Conservation (phyloP, 2,888 invertebrate species). For the Hirtodrosophila duncani region DNA sequence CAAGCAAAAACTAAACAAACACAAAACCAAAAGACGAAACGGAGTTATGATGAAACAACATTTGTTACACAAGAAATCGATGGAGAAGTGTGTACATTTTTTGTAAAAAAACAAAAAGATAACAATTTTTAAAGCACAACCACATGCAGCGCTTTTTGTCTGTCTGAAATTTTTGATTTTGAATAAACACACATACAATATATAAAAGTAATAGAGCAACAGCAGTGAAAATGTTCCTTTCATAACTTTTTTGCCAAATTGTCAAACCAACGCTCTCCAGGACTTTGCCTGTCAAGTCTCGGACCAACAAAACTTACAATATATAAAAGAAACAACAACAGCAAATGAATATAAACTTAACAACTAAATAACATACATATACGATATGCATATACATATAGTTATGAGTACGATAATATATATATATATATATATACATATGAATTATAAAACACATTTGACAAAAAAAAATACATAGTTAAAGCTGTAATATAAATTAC, state of each 20-base stretch:
- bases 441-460: too few relatives aligned
- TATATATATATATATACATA: slow-evolving; percentile 8
- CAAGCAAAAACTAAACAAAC: slow-evolving; percentile 30
- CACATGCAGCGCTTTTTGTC: slow-evolving; percentile 57
- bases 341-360: slow-evolving; percentile 29
- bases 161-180: slow-evolving; percentile 58
- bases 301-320: slow-evolving; percentile 50
- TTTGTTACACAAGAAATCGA: slow-evolving; percentile 54
- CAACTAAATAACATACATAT: slow-evolving; percentile 3
- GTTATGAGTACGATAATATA: too few relatives aligned
- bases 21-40: slow-evolving; percentile 39
- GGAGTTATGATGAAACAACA: slow-evolving; percentile 60
- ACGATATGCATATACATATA: slow-evolving; percentile 6
- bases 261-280: slow-evolving; percentile 71
- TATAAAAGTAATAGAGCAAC: slow-evolving; percentile 21
- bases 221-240: slow-evolving; percentile 64
- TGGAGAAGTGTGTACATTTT: slow-evolving; percentile 17
- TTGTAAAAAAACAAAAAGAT: slow-evolving; percentile 8
- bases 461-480: neutral
- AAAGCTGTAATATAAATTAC: slow-evolving; percentile 8
- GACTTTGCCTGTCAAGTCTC: slow-evolving; percentile 62
- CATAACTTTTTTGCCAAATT: slow-evolving; percentile 71
- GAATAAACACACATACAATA: slow-evolving; percentile 16
- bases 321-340: slow-evolving; percentile 40
- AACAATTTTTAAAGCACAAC: slow-evolving; percentile 47